These are phyloP conservation scores for Corythoichthys intestinalis DNA, from an alignment of 2,113 vertebrate species.

Conservation along the genomic window DNA sequence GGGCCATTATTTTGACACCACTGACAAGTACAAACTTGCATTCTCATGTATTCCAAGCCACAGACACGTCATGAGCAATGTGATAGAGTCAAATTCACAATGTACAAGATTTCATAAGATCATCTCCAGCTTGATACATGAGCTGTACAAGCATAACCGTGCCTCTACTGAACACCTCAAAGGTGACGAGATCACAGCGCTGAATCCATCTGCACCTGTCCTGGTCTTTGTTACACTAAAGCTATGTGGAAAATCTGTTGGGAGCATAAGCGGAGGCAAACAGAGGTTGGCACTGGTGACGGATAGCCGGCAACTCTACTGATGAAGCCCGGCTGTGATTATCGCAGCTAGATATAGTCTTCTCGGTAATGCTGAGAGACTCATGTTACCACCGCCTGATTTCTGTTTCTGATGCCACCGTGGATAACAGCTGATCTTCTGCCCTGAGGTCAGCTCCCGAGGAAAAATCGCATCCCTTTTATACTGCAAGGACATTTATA, in stretches of 20 bases:
- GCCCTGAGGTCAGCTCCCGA: conserved; percentile 25
- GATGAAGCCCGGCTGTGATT: conserved; percentile 51
- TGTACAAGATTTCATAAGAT: background rate
- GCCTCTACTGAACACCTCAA: background rate
- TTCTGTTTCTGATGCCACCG: conserved; percentile 44
- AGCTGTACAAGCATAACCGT: background rate
- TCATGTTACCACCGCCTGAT: conserved; percentile 54
- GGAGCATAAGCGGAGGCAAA: conserved; percentile 48
- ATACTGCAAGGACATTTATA: conserved; percentile 6
- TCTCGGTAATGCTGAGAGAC: conserved; percentile 38
- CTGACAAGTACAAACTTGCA: background rate
- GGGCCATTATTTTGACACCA: too few species aligned
- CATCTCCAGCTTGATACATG: background rate
- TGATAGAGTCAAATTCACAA: background rate
- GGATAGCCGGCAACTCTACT: conserved; percentile 36
- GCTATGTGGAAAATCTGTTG: conserved; percentile 52
- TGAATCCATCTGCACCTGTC: conserved; percentile 41
- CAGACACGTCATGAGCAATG: background rate
- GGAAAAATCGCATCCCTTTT: conserved; percentile 19
- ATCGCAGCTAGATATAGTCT: conserved; percentile 67
- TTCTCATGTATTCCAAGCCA: background rate
- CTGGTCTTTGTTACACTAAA: conserved; percentile 16
- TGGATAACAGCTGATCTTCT: conserved; percentile 37
- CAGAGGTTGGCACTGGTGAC: conserved; percentile 33
- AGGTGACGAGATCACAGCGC: conserved; percentile 4